Conservation (phyloP, 37 sponge, comb jelly and placozoan genomes). For the Diacarnus erythraeanus region DNA sequence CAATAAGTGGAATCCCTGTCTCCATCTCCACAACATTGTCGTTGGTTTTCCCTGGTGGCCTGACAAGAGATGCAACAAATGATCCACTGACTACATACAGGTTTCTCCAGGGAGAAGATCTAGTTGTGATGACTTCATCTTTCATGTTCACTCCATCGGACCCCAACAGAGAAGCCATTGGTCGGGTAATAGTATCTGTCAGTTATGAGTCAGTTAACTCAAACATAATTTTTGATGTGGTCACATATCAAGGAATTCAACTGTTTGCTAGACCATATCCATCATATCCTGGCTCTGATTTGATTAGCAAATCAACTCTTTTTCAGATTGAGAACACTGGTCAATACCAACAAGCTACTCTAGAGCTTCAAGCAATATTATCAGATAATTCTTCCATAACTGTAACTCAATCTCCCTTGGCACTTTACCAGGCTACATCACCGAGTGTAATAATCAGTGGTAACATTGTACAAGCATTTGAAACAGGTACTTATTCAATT, state of each 20-base stretch:
- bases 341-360: conserved; percentile 46
- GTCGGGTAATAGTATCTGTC: conserved; percentile 3
- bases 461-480: conserved; percentile 19
- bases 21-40: conserved; percentile 14
- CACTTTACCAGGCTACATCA: not conserved
- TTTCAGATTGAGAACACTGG: conserved; percentile 36
- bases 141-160: not conserved
- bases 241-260: conserved; percentile 15
- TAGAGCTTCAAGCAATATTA: conserved; percentile 36
- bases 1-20: conserved; percentile 38
- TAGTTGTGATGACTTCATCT: not conserved
- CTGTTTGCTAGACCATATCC: conserved; percentile 54
- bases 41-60: conserved; percentile 52
- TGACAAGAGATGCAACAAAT: conserved; percentile 24
- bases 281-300: conserved; percentile 53
- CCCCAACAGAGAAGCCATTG: not conserved
- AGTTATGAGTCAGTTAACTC: not conserved
- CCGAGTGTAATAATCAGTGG: conserved; percentile 2
- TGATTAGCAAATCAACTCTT: conserved; percentile 20
- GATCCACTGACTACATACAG: conserved; percentile 22
- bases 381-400: conserved; percentile 38
- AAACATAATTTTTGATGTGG: conserved; percentile 37
- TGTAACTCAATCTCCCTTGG: conserved; percentile 28
- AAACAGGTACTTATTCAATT: conserved; percentile 14
- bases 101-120: conserved; percentile 13